These are phyloP conservation scores for Drosophila repleta DNA, from an alignment of 1,140 invertebrate genomes.

Conservation along the genomic window DNA sequence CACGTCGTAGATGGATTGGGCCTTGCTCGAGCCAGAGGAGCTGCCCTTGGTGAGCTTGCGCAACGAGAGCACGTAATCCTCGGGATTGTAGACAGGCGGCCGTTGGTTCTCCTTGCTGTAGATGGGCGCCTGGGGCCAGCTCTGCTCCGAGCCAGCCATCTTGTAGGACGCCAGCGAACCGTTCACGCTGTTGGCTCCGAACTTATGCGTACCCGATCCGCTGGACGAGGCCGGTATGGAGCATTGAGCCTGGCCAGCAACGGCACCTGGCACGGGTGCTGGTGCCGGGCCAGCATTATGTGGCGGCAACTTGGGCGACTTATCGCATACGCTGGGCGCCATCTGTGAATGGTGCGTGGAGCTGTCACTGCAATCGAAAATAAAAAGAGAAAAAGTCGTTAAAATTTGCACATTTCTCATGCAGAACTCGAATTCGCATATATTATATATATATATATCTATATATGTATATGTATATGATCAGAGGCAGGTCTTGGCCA, in stretches of 20 bases:
- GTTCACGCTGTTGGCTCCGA: constrained; percentile 72
- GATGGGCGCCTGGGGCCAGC: constrained; percentile 74
- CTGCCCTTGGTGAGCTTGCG: constrained; percentile 89
- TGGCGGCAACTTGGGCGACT: constrained; percentile 54
- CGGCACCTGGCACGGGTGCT: background rate
- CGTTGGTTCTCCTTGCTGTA: constrained; percentile 89
- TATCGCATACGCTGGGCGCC: constrained; percentile 80
- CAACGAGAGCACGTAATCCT: constrained; percentile 91
- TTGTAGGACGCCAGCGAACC: constrained; percentile 80
- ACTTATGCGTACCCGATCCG: constrained; percentile 62
- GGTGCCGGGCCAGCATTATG: constrained; percentile 20
- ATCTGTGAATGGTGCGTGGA: constrained; percentile 64
- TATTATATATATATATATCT: background rate
- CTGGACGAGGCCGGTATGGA: constrained; percentile 32
- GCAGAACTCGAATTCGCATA: constrained; percentile 64
- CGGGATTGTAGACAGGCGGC: constrained; percentile 93
- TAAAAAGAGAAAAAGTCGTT: constrained; percentile 39
- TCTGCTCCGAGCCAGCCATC: constrained; percentile 79
- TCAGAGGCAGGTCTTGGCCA: background rate
- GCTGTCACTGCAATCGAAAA: constrained; percentile 64
- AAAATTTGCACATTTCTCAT: constrained; percentile 54
- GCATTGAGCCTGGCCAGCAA: constrained; percentile 27
- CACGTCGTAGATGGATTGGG: constrained; percentile 79
- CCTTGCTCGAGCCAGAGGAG: constrained; percentile 46
- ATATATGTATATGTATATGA: background rate